Evolutionary conservation across 1,140 invertebrate species (phyloP).

Genomic region (Dufourea novaeangliae): DNA sequence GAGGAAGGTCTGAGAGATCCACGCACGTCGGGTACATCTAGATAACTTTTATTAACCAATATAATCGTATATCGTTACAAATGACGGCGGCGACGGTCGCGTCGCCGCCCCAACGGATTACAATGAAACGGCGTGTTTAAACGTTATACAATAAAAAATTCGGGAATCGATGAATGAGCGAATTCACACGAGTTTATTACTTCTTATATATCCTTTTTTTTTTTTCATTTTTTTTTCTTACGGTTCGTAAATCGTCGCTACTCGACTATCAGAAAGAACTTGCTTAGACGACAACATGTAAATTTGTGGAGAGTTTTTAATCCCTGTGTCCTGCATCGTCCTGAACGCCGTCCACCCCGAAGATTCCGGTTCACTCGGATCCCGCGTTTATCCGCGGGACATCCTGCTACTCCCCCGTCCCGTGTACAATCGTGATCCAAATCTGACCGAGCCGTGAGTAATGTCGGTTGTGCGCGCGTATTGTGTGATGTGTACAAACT

Average conservation of each 20-base stretch:
- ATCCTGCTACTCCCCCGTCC: not conserved
- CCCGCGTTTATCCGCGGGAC: not conserved
- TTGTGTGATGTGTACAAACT: slow-evolving; percentile 77
- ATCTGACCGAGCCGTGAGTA: slow-evolving; percentile 72
- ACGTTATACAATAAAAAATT: slow-evolving; percentile 79
- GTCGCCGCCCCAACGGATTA: slow-evolving; percentile 78
- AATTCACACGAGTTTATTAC: slow-evolving; percentile 71
- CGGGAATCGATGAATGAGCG: slow-evolving; percentile 77
- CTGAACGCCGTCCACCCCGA: slow-evolving; percentile 3
- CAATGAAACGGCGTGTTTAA: slow-evolving; percentile 79
- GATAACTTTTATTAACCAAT: slow-evolving; percentile 83
- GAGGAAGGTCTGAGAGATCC: not conserved
- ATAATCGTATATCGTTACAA: slow-evolving; percentile 81
- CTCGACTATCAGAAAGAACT: slow-evolving; percentile 79
- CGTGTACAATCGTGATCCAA: slow-evolving; percentile 17
- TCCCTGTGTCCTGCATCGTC: slow-evolving; percentile 49
- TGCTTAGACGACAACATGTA: slow-evolving; percentile 81
- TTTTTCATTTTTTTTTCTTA: no score
- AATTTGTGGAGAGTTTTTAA: slow-evolving; percentile 67
- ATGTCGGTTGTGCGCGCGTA: slow-evolving; percentile 77
- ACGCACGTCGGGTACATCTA: slow-evolving; percentile 74
- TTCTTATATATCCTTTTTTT: no score
- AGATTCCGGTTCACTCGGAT: not conserved
- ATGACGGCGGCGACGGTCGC: slow-evolving; percentile 70
- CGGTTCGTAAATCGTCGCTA: slow-evolving; percentile 75